Percentiles rank a stretch among this genome's conserved stretches.
Evolutionary conservation across 1,140 invertebrate genomes (phyloP).

Genomic region (Drosophila parvula): DNA sequence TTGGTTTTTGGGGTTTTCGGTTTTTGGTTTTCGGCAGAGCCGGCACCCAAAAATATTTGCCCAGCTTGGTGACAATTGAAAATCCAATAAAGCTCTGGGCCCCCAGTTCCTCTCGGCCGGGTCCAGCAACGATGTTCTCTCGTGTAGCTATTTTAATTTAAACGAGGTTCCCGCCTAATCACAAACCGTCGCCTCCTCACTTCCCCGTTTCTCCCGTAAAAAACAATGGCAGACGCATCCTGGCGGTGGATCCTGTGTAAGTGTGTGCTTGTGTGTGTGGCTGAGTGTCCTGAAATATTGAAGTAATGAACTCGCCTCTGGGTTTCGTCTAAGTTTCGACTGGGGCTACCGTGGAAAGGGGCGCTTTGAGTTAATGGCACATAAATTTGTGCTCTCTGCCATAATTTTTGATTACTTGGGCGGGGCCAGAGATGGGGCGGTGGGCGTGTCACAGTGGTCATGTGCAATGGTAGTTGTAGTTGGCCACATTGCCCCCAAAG

Average conservation of each 20-base stretch:
- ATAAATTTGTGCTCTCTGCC: slow-evolving; percentile 71
- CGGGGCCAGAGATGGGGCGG: slow-evolving; percentile 30
- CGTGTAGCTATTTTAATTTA: slow-evolving; percentile 79
- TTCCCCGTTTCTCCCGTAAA: slow-evolving; percentile 6
- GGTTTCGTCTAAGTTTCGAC: slow-evolving; percentile 42
- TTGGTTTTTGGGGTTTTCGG: slow-evolving; percentile 48
- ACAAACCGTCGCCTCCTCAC: slow-evolving; percentile 41
- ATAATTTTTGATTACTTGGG: slow-evolving; percentile 80
- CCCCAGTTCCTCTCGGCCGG: neutral
- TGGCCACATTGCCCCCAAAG: slow-evolving; percentile 47
- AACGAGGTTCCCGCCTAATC: slow-evolving; percentile 76
- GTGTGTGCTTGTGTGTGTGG: slow-evolving; percentile 1
- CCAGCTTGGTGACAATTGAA: slow-evolving; percentile 77
- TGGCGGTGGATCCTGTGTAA: slow-evolving; percentile 23
- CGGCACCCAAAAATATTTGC: slow-evolving; percentile 64
- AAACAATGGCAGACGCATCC: slow-evolving; percentile 59
- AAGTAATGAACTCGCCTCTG: slow-evolving; percentile 75
- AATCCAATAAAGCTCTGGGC: slow-evolving; percentile 74
- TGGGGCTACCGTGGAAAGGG: slow-evolving; percentile 6
- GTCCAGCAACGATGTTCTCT: slow-evolving; percentile 28
- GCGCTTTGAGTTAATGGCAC: slow-evolving; percentile 77
- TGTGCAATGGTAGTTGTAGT: slow-evolving; percentile 28
- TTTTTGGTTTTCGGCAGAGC: slow-evolving; percentile 45
- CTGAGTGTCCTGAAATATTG: slow-evolving; percentile 67
- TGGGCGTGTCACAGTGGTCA: slow-evolving; percentile 9